Percentiles rank a stretch among this genome's conserved stretches.
Conservation (phyloP, 2,888 invertebrate species). For the Torymus auratus region DNA sequence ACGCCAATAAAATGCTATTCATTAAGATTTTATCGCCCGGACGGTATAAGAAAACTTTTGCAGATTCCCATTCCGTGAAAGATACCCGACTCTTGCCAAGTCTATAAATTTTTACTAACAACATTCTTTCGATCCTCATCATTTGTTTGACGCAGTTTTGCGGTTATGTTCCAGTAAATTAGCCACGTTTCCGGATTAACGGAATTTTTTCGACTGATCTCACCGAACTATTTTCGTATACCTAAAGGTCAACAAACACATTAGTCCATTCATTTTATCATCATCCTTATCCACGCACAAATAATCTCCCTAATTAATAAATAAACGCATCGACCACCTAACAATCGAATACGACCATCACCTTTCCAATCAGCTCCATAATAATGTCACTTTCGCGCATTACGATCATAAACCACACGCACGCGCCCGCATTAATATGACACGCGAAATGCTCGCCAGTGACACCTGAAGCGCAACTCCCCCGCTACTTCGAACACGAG, state of each 20-base stretch:
- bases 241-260: not conserved
- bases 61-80: not conserved
- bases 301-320: too few species aligned
- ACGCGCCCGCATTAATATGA: too few species aligned
- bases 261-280: not conserved
- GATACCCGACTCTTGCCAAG: not conserved
- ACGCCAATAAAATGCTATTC: not conserved
- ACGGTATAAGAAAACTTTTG: not conserved
- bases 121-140: not conserved
- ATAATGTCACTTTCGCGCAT: too few species aligned
- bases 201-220: not conserved
- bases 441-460: too few species aligned
- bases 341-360: too few species aligned
- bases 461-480: too few species aligned
- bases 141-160: not conserved
- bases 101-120: not conserved
- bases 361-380: too few species aligned
- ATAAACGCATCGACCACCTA: too few species aligned
- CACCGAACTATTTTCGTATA: not conserved
- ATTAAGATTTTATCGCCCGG: slow-evolving; percentile 3
- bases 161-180: not conserved
- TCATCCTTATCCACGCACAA: too few species aligned
- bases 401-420: too few species aligned
- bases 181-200: slow-evolving; percentile 9
- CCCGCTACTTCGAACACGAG: not conserved